These are phyloP conservation scores for Jaculus jaculus DNA, from an alignment of 2,113 vertebrate species.

Conservation along the genomic window DNA sequence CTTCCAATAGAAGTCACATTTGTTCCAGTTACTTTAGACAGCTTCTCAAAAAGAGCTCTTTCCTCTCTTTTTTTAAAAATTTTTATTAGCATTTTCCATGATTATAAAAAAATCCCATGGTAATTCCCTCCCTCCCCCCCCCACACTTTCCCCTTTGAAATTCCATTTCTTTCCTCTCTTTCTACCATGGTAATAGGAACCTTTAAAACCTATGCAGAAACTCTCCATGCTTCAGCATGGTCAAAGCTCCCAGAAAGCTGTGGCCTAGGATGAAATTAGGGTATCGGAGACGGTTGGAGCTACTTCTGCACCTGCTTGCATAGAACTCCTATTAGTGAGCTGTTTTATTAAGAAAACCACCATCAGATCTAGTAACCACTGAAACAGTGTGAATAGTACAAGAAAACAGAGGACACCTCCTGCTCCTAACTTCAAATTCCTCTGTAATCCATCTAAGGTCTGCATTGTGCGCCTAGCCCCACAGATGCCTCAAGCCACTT, in stretches of 20 bases:
- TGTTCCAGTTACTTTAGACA: neutral
- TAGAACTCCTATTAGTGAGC: neutral
- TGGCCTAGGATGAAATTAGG: neutral
- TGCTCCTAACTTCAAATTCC: neutral
- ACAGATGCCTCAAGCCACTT: neutral
- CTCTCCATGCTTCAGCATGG: neutral
- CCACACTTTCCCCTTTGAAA: too few species aligned
- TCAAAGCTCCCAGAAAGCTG: neutral
- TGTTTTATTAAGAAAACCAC: neutral
- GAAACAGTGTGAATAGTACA: neutral
- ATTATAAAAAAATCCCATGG: too few species aligned
- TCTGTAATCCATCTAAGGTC: neutral
- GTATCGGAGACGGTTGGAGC: neutral
- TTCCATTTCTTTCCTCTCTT: neutral
- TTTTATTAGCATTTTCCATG: too few species aligned
- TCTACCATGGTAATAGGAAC: neutral
- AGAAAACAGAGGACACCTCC: neutral
- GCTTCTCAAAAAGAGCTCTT: neutral
- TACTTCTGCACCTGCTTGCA: neutral
- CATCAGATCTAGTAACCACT: neutral
- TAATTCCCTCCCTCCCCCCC: too few species aligned
- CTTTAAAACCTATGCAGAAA: neutral
- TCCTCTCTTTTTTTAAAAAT: neutral
- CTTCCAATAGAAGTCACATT: neutral
- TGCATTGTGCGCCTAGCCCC: neutral